These are phyloP conservation scores for Panthera tigris DNA, from an alignment of 2,113 vertebrate genomes.

Conservation along the genomic window DNA sequence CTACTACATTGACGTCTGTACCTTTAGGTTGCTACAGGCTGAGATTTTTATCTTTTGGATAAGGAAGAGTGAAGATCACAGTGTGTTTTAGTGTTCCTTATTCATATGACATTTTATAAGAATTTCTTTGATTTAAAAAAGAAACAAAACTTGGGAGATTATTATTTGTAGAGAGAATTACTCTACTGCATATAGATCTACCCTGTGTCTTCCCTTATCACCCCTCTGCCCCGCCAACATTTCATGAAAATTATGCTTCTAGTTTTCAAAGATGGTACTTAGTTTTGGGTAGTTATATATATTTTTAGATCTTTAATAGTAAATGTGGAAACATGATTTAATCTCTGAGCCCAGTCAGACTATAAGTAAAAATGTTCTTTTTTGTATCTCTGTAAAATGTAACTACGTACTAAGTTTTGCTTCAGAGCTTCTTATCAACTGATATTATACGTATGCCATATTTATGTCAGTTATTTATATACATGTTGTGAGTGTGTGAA, in stretches of 20 bases:
- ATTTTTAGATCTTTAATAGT: not conserved
- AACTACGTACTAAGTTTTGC: not conserved
- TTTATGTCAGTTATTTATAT: not conserved
- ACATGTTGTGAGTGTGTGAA: not conserved
- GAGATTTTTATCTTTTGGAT: not conserved
- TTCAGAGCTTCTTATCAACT: not conserved
- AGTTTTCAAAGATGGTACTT: not conserved
- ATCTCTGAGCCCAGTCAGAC: not conserved
- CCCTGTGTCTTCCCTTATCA: not conserved
- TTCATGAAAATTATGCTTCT: not conserved
- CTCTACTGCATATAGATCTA: not conserved
- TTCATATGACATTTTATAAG: not conserved
- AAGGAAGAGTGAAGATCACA: not conserved
- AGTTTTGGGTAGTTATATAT: not conserved
- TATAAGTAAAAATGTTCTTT: not conserved
- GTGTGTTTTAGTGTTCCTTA: constrained; percentile 5
- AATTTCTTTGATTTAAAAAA: not conserved
- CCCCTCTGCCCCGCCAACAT: not conserved
- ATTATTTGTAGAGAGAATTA: not conserved
- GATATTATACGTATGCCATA: not conserved
- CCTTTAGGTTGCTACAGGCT: not conserved
- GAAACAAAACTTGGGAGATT: not conserved
- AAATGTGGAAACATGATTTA: constrained; percentile 2
- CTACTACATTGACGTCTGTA: not conserved
- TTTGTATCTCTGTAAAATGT: not conserved